Evolutionary conservation across 2,113 vertebrate genomes (phyloP), one percentile per base, ranked within the genome.

Genomic region (Channa argus): DNA sequence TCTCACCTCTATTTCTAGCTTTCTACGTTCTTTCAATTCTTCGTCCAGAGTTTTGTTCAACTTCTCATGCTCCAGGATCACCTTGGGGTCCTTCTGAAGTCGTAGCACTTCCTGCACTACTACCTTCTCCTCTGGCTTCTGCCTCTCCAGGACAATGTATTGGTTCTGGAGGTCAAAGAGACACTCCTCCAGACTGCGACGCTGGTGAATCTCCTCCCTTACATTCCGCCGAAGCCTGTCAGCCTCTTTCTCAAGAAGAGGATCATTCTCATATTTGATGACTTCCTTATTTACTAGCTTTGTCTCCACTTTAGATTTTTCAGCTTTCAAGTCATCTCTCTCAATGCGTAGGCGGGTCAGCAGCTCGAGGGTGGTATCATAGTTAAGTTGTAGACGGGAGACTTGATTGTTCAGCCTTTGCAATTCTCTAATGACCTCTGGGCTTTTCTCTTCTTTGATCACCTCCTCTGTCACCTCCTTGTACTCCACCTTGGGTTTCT

Each of bases 71-170:
- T 97, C 95, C 46, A 95, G 83, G 1, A 92, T 91, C 74, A 97
- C 95, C 87, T 93, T 95, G 1, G 95, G 96, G 79, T 99, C 97
- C 88, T 94, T 97, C 82, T 97, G 94, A 50, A 96, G 94, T 76
- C 94, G 91, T 37, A 98, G 82, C 45, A 97, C 91, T 84, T 99
- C 96, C 76, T 96, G 92, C 33, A 93, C 92, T 24, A 97, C 85
- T 4, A 98, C 93, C 80, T 95, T 97, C 80, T 98, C 96, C 90
- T 98, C 95, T 0, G 96, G 96, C 79, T 95, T 97, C 83, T 98
- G 85, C 76, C 96, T 94, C 88, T 97, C 97, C 55, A 99, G 93
- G 1, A 95, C 37, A 71, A 98, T 95, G 72, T 93, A 95, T 69
- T 96, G 96, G 78, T 92, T 97, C 88, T 96, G 96, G 14, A 99